Evolutionary conservation across 2,797 vertebrate species (phyloP), one percentile per base, ranked within the genome.

Genomic region (Heteromormyrus szaboi): DNA sequence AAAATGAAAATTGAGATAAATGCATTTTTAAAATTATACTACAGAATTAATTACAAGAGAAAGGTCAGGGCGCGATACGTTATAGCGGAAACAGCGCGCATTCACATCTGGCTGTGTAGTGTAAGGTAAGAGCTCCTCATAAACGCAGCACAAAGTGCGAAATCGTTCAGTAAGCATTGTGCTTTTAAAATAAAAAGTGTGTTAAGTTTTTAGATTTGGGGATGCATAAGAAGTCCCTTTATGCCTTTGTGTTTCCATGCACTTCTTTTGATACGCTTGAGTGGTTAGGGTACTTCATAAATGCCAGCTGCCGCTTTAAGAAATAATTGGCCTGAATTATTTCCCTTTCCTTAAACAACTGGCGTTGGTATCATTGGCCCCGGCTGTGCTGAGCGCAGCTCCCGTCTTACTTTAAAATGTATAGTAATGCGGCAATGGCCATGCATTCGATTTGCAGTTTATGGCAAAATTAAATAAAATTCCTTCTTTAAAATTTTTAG

Each of bases 311-410:
- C 84, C 90, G 88, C 90, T 92, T 92, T 90, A 91, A 90, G 87
- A 92, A 89, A 90, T 91, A 90, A 91, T 91, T 91, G 86, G 54
- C 87, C 89, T 88, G 89, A 89, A 90, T 92, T 90, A 90, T 89
- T 89, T 91, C 87, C 89, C 87, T 90, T 89, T 87, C 81, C 88
- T 90, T 81, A 72, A 88, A 88, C 87, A 89, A 88, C 86, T 88
- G 81, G 88, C 88, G 90, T 89, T 91, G 91, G 88, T 86, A 87
- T 72, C 53, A 5, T 7, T 53, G 88, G 90, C 81, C 90, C 89
- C 88, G 88, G 25, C 85, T 29, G 51, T 56, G 85, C 85, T n/a
- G 12, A 37, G 29, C 51, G 19, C 37, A 86, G 46, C 48, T 25
- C 44, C 68, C 81, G n/a, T 29, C 81, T 29, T 51, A 29, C 81